Evolutionary conservation across 2,888 invertebrate species (phyloP).

Genomic region (Nineta flava): DNA sequence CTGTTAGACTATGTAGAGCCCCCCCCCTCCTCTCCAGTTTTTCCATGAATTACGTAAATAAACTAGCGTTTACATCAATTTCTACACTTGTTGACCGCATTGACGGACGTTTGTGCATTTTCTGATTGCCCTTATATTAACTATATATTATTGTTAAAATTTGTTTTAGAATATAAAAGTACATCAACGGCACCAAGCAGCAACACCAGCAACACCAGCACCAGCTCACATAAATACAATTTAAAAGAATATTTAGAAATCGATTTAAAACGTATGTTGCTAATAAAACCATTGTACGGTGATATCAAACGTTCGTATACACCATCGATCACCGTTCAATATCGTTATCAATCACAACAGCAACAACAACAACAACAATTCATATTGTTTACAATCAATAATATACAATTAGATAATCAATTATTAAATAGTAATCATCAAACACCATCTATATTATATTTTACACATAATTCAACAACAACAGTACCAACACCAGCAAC

Average conservation of each 20-base stretch:
- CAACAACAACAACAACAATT: constrained; percentile 43
- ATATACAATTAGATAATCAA: constrained; percentile 61
- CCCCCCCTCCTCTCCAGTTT: too few species aligned
- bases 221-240: constrained; percentile 53
- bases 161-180: too few species aligned
- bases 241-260: constrained; percentile 65
- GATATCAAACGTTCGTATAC: constrained; percentile 55
- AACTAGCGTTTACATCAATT: too few species aligned
- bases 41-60: too few species aligned
- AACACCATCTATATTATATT: constrained; percentile 50
- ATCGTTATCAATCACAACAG: constrained; percentile 39
- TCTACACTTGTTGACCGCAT: too few species aligned
- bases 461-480: constrained; percentile 28
- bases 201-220: too few species aligned
- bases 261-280: constrained; percentile 70
- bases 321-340: constrained; percentile 60
- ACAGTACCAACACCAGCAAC: too few species aligned
- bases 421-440: constrained; percentile 39
- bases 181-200: too few species aligned
- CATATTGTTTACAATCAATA: constrained; percentile 49
- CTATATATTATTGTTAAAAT: too few species aligned
- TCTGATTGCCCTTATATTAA: too few species aligned
- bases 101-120: too few species aligned
- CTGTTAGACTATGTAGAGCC: too few species aligned
- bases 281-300: constrained; percentile 74